Evolutionary conservation across 1,140 invertebrate species (phyloP), one percentile per base, ranked within the genome.

Genomic region (Trinorchestia longiramus): DNA sequence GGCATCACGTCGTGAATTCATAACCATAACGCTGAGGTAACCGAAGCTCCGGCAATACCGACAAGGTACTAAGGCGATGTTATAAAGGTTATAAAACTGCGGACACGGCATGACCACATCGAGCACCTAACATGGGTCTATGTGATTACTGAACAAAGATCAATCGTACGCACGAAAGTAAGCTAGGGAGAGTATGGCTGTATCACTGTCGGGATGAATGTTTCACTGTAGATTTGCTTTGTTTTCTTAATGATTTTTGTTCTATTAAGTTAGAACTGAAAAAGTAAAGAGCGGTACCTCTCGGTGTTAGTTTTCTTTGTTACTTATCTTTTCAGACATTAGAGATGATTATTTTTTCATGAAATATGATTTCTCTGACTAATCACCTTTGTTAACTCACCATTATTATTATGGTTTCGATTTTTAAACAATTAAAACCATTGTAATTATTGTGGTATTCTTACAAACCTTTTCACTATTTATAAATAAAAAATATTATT

Each of bases 21-120:
- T 90, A 90, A 90, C 88, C 88, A 90, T 90, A 90, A 90, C 88
- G 88, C 43, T 41, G 88, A 90, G 88, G 88, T 90, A 90, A 90
- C 41, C 88, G 36, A 90, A 90, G 88, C 88, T 19, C 62, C 62
- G 28, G 62, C 62, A 77, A 77, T 77, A 77, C 62, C n/a, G 88
- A 90, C 88, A 90, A 90, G 88, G 88, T 90, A 90, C n/a, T 90
- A 90, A 90, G 88, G 88, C 88, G 43, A 90, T 90, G 88, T 90
- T 90, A 90, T 90, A 90, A 90, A 90, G 88, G 88, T 90, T 42
- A 90, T 90, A 90, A 90, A 90, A 15, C n/a, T 41, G 11, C 88
- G 88, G 6, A 90, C 88, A 90, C 6, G 88, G 88, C 43, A 90
- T 90, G 88, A 90, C 88, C 88, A 42, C 88, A 41, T 41, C 88